These are phyloP conservation scores for Channa argus DNA, from an alignment of 2,113 vertebrate genomes.

Conservation along the genomic window DNA sequence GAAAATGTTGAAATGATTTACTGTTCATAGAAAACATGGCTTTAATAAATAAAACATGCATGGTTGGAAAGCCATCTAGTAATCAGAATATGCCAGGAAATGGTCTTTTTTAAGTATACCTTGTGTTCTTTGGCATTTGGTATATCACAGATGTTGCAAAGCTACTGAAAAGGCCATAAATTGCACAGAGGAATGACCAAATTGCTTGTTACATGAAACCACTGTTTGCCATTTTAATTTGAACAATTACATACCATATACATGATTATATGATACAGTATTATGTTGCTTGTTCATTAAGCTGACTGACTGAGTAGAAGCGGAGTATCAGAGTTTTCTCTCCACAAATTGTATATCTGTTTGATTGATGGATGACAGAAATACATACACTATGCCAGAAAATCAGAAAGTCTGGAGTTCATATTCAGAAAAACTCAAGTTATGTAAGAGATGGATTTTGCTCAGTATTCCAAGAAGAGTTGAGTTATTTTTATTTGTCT, in stretches of 20 bases:
- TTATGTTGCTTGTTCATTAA: slow-evolving; percentile 69
- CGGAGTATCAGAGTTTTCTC: slow-evolving; percentile 59
- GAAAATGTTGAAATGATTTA: slow-evolving; percentile 72
- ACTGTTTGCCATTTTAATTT: slow-evolving; percentile 61
- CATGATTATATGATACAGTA: slow-evolving; percentile 65
- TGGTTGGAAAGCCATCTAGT: slow-evolving; percentile 19
- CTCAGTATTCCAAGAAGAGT: neutral
- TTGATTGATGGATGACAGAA: slow-evolving; percentile 69
- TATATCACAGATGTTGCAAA: slow-evolving; percentile 25
- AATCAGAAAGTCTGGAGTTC: slow-evolving; percentile 53
- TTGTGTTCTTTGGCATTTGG: slow-evolving; percentile 39
- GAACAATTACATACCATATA: slow-evolving; percentile 64
- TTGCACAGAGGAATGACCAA: slow-evolving; percentile 60
- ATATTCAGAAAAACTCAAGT: slow-evolving; percentile 26
- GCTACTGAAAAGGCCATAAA: slow-evolving; percentile 47
- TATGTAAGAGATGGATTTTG: slow-evolving; percentile 25
- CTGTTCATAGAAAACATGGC: slow-evolving; percentile 55
- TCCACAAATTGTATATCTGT: slow-evolving; percentile 64
- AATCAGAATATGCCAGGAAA: slow-evolving; percentile 9
- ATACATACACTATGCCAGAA: slow-evolving; percentile 60
- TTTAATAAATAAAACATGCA: slow-evolving; percentile 74
- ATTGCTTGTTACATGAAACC: slow-evolving; percentile 68
- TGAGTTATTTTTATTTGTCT: neutral
- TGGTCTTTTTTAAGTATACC: slow-evolving; percentile 40
- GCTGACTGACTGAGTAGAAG: slow-evolving; percentile 58